A percentile compares a stretch with the other conserved stretches of the same genome.
These are phyloP conservation scores for Plagiodera versicolora DNA, from an alignment of 2,888 invertebrate species.

Conservation along the genomic window DNA sequence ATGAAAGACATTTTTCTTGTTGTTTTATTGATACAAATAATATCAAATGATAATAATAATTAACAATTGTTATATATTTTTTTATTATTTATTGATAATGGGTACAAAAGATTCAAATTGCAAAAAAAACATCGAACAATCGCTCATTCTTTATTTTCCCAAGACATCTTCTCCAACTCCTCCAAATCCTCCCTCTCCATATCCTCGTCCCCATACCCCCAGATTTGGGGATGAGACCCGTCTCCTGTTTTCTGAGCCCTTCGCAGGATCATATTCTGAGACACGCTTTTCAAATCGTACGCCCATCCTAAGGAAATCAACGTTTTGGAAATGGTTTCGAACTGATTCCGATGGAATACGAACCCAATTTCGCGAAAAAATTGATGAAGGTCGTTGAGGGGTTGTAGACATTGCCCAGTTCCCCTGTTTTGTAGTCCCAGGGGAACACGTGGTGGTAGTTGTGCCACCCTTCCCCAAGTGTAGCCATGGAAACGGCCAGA, in stretches of 20 bases:
- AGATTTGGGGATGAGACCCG: constrained; percentile 59
- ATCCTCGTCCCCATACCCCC: constrained; percentile 68
- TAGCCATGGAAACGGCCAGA: constrained; percentile 70
- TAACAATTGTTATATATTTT: not conserved
- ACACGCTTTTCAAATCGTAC: constrained; percentile 73
- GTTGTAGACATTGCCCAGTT: constrained; percentile 60
- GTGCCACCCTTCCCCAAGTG: constrained; percentile 82
- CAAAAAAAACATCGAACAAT: too few relatives aligned
- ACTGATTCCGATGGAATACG: too few relatives aligned
- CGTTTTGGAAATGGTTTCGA: too few relatives aligned
- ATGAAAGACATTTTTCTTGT: too few relatives aligned
- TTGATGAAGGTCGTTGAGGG: constrained; percentile 81
- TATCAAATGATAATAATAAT: not conserved
- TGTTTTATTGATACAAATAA: not conserved
- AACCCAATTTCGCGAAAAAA: constrained; percentile 69
- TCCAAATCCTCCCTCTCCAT: constrained; percentile 59
- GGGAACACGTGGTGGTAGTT: constrained; percentile 80
- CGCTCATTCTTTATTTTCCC: constrained; percentile 15
- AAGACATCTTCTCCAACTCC: constrained; percentile 59
- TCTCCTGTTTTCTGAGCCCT: constrained; percentile 64
- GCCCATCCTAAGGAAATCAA: constrained; percentile 70
- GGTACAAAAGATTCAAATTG: too few relatives aligned
- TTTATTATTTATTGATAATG: too few relatives aligned
- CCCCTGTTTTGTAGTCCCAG: constrained; percentile 62
- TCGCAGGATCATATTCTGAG: constrained; percentile 60